phyloP scores from a whole-genome alignment of 2,113 vertebrate genomes.

The Crotalus tigris region DNA sequence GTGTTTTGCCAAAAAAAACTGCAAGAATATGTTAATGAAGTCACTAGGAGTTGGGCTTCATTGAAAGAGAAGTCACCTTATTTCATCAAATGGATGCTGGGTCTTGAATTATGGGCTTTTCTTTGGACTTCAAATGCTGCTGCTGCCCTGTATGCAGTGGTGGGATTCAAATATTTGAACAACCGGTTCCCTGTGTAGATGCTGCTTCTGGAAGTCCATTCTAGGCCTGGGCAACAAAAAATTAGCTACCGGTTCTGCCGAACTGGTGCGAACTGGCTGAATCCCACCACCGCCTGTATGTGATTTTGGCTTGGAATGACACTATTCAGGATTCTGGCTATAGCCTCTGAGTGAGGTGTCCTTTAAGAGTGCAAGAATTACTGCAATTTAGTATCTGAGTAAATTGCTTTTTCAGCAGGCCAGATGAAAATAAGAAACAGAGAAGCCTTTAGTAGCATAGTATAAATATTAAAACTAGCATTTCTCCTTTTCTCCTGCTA shows the following conservation, averaged over 20 bases:
- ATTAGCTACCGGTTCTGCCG: too few relatives aligned
- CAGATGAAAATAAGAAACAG: background rate
- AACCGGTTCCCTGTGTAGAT: too few relatives aligned
- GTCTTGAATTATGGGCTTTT: background rate
- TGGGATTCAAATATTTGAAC: too few relatives aligned
- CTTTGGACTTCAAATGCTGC: background rate
- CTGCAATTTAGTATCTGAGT: background rate
- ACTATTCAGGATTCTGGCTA: background rate
- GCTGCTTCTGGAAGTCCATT: too few relatives aligned
- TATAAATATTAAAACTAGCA: background rate
- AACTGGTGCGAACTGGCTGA: too few relatives aligned
- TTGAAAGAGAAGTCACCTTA: background rate
- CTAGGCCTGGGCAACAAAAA: too few relatives aligned
- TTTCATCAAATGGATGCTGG: background rate
- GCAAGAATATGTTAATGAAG: background rate
- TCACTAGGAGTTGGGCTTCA: background rate
- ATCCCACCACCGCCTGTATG: background rate
- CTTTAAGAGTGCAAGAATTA: background rate
- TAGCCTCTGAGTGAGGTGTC: background rate
- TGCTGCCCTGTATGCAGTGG: background rate
- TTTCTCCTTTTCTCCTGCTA: background rate
- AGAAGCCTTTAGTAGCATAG: background rate
- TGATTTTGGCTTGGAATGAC: background rate
- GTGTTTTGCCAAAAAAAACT: background rate
- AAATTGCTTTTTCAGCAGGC: background rate